Evolutionary conservation across 64 coral and sea anemone species (phyloP), one percentile per base, ranked within the genome.

Genomic region (Actinia equina): DNA sequence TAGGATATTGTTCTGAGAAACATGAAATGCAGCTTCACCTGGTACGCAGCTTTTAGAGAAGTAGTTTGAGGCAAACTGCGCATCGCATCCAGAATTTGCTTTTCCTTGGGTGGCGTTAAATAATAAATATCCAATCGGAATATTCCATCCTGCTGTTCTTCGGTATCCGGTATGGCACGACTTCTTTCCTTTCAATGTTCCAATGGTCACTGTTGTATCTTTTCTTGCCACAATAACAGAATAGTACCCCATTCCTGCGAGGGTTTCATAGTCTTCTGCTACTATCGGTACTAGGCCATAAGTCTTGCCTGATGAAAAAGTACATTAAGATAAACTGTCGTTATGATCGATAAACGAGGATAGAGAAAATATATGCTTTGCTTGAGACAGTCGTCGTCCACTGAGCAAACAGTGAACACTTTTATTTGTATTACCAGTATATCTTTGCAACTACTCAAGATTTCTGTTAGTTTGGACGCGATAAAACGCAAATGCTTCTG

Each of bases 141-240:
- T 67, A 53, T 88, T 93, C 83, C 88, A 96, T 37, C 94, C 94
- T 11, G 91, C 79, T n/a, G 78, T 96, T 62, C 92, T 96, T 52
- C 61, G 65, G 12, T 89, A 92, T 74, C 94, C 94, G 1, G 94
- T 96, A 52, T 96, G 94, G 52, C 94, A 96, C 23, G 94, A 87
- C 77, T 76, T 90, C 43, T 86, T 96, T 67, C 85, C 91, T 27
- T 93, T 87, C 44, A 96, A 52, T 7, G n/a, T 81, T 18, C 19
- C 27, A 16, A 96, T 44, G 2, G 55, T 88, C 0, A 90, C 30
- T 19, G 23, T 52, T 6, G 77, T 54, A 16, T 74, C 84, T 60
- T 22, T 83, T 56, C 18, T 90, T 56, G 85, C 91, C 25, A 96
- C 94, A 54, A 91, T 91, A 2, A 96, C 91, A 79, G 83, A 88